Percentiles rank a stretch among this genome's conserved stretches.
These are phyloP conservation scores for Pseudomyrmex cubaensis DNA, from an alignment of 1,140 invertebrate genomes.

Conservation along the genomic window DNA sequence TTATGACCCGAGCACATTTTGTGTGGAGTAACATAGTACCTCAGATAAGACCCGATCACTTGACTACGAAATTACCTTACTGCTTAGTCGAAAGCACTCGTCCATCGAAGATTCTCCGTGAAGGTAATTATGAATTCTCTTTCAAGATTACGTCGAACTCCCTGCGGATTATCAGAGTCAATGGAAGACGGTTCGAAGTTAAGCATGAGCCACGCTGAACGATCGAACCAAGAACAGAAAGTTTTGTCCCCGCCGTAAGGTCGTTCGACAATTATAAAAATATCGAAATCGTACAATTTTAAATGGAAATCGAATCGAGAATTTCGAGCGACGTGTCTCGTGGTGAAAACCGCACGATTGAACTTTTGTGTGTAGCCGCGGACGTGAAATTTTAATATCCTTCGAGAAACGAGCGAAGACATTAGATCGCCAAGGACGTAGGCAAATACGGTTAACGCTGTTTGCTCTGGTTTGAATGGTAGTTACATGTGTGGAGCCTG, in stretches of 20 bases:
- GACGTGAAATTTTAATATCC: slow-evolving; percentile 65
- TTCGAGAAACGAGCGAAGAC: slow-evolving; percentile 65
- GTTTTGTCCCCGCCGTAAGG: slow-evolving; percentile 67
- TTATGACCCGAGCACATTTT: slow-evolving; percentile 11
- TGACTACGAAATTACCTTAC: slow-evolving; percentile 38
- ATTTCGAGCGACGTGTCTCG: background rate
- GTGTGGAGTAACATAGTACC: background rate
- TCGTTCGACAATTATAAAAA: background rate
- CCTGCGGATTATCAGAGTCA: slow-evolving; percentile 70
- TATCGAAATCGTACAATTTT: background rate
- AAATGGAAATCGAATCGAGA: background rate
- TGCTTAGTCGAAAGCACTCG: slow-evolving; percentile 28
- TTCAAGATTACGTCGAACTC: slow-evolving; percentile 70
- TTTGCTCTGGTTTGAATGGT: slow-evolving; percentile 80
- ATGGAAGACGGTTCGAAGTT: slow-evolving; percentile 74
- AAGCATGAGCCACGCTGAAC: slow-evolving; percentile 46
- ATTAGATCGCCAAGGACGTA: slow-evolving; percentile 79
- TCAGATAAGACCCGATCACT: slow-evolving; percentile 37
- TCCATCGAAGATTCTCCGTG: slow-evolving; percentile 59
- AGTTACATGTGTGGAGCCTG: slow-evolving; percentile 76
- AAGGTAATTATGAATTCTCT: slow-evolving; percentile 78
- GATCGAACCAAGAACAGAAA: slow-evolving; percentile 67
- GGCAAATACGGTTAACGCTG: slow-evolving; percentile 82
- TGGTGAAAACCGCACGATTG: too few relatives aligned
- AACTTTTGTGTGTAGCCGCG: background rate